Evolutionary conservation across 2,797 vertebrate species (phyloP).

Genomic region (Tinamus major): DNA sequence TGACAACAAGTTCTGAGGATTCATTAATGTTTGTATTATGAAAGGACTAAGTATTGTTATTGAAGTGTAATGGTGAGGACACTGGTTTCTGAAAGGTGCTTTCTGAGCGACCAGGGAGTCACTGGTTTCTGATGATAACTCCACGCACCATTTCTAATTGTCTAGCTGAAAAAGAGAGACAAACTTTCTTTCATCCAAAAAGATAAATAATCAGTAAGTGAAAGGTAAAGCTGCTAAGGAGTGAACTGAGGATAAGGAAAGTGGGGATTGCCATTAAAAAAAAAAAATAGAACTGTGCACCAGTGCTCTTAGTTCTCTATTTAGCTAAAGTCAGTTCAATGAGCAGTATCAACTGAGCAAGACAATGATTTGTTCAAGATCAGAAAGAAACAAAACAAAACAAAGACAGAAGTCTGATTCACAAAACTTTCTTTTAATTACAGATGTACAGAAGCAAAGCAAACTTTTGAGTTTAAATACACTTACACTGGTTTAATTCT

Average conservation of each 20-base stretch:
- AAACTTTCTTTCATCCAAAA: background rate
- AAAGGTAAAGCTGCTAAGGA: background rate
- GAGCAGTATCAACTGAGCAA: background rate
- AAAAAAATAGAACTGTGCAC: background rate
- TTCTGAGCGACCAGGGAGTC: background rate
- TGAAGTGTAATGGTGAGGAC: background rate
- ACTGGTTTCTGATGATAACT: background rate
- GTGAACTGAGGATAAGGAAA: background rate
- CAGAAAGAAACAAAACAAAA: background rate
- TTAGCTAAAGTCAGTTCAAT: background rate
- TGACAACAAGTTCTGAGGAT: background rate
- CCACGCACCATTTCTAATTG: fast-evolving
- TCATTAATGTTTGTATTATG: background rate
- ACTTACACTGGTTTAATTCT: background rate
- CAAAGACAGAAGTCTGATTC: background rate
- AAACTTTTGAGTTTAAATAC: background rate
- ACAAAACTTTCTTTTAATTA: background rate
- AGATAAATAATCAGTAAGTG: background rate
- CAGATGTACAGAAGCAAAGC: background rate
- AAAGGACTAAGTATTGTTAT: background rate
- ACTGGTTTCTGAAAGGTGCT: background rate
- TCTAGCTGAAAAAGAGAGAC: background rate
- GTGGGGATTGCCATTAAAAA: background rate
- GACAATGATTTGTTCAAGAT: background rate
- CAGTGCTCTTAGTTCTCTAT: background rate